phyloP scores from a whole-genome alignment of 2,888 invertebrate genomes.

The Tupiocoris notatus region DNA sequence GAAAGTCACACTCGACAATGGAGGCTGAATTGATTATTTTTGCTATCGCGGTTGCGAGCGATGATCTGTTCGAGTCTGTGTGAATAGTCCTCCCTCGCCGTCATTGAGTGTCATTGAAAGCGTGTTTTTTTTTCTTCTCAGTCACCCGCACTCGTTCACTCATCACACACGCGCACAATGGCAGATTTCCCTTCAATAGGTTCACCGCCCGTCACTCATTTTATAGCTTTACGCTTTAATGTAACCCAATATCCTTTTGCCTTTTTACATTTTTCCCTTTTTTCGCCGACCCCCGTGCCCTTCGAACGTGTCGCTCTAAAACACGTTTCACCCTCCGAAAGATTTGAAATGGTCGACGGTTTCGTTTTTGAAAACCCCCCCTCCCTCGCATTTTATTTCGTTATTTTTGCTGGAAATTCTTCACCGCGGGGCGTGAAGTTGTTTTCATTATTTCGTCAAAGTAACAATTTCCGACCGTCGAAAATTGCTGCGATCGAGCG shows the following conservation, averaged over 20 bases:
- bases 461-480: neutral
- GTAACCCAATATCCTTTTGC: conserved; percentile 38
- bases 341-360: conserved; percentile 32
- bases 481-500: neutral
- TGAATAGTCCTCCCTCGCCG: neutral
- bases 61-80: conserved; percentile 28
- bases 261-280: conserved; percentile 39
- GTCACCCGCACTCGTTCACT: neutral
- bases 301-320: neutral
- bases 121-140: conserved; percentile 23
- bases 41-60: conserved; percentile 3
- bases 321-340: conserved; percentile 9
- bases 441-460: neutral
- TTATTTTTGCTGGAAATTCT: conserved; percentile 33
- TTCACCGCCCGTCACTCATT: conserved; percentile 37
- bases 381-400: conserved; percentile 3
- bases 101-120: neutral
- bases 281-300: neutral
- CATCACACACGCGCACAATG: conserved; percentile 25
- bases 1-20: neutral
- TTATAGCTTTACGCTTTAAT: conserved; percentile 41
- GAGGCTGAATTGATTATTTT: neutral
- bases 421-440: neutral
- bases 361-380: conserved; percentile 16
- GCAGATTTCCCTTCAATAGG: conserved; percentile 37